Percentiles rank a stretch among this genome's conserved stretches.
Conservation (phyloP, 2,113 vertebrate species). For the Barnardius zonarius region DNA sequence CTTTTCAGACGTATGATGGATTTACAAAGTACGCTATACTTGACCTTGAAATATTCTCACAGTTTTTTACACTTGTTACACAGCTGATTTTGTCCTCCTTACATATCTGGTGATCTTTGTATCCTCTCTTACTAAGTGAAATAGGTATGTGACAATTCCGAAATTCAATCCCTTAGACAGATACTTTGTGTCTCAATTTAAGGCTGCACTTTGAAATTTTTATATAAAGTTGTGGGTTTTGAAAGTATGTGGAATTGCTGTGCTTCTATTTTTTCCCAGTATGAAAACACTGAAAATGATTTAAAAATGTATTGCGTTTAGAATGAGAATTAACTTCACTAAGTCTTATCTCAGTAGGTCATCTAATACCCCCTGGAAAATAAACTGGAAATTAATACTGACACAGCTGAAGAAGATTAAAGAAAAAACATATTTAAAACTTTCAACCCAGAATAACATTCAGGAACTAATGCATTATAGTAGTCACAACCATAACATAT, state of each 20-base stretch:
- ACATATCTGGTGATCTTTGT: neutral
- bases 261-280: neutral
- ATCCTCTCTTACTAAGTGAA: neutral
- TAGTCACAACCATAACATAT: neutral
- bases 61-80: neutral
- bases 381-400: conserved; percentile 11
- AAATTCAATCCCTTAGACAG: neutral
- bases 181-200: neutral
- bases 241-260: neutral
- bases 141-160: neutral
- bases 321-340: conserved; percentile 7
- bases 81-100: neutral
- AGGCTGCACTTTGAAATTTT: neutral
- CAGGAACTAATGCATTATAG: neutral
- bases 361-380: neutral
- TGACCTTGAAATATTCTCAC: neutral
- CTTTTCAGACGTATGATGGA: neutral
- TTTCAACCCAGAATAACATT: neutral
- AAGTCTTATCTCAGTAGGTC: neutral
- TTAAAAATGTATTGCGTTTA: conserved; percentile 9
- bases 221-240: neutral
- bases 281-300: neutral
- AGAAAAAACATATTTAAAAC: neutral
- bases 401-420: neutral
- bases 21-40: neutral